Percentiles rank a stretch among this genome's conserved stretches.
These are phyloP conservation scores for Nineta flava DNA, from an alignment of 2,888 invertebrate species.

Conservation along the genomic window DNA sequence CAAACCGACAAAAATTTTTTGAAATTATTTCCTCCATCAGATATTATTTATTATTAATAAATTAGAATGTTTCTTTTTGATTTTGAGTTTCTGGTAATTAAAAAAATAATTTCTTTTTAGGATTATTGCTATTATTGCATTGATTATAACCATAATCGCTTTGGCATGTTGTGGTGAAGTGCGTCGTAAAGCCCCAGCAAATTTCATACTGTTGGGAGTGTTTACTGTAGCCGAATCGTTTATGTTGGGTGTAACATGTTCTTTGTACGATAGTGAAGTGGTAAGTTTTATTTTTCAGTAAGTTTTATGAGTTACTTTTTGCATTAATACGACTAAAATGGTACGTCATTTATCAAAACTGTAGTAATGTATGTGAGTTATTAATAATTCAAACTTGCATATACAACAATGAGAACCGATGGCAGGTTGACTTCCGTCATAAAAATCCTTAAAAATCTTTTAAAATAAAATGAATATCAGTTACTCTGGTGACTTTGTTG, in stretches of 20 bases:
- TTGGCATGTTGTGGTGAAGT: constrained; percentile 79
- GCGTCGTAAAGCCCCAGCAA: constrained; percentile 68
- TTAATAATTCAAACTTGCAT: too few species aligned
- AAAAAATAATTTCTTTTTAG: neutral
- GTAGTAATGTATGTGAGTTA: neutral
- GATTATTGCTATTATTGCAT: constrained; percentile 21
- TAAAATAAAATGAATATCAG: too few species aligned
- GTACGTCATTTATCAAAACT: too few species aligned
- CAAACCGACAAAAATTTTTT: too few species aligned
- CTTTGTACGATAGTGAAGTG: constrained; percentile 38
- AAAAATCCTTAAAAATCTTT: too few species aligned
- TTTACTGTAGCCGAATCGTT: constrained; percentile 77
- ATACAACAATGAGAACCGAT: too few species aligned
- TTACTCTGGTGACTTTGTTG: too few species aligned
- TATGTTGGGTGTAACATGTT: constrained; percentile 56
- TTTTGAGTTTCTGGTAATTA: neutral
- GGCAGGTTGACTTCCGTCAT: too few species aligned
- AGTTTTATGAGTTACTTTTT: neutral
- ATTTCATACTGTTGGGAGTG: constrained; percentile 71
- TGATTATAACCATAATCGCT: constrained; percentile 57
- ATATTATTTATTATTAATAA: too few species aligned
- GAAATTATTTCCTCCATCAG: too few species aligned
- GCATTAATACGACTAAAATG: too few species aligned
- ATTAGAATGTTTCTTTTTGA: neutral
- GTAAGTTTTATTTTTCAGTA: constrained; percentile 27